phyloP scores from a whole-genome alignment of 2,113 vertebrate genomes.

The Coregonus clupeaformis region DNA sequence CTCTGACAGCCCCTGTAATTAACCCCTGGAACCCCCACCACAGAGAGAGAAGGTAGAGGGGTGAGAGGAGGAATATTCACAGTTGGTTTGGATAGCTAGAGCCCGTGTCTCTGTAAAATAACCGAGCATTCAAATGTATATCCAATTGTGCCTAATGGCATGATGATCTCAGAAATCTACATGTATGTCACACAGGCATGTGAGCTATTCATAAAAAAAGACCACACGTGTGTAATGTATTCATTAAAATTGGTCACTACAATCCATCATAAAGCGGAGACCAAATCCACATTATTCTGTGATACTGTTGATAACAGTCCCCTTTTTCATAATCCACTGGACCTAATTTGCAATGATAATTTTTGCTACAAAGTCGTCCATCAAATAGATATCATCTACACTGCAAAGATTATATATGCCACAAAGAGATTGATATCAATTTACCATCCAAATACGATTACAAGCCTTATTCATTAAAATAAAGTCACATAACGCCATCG shows the following conservation, averaged over 20 bases:
- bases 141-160: too few species aligned
- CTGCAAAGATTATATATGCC: neutral
- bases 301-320: neutral
- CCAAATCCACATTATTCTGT: neutral
- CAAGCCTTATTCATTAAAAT: neutral
- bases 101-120: too few species aligned
- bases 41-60: neutral
- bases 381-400: neutral
- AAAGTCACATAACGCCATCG: conserved; percentile 7
- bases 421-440: neutral
- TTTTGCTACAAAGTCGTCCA: neutral
- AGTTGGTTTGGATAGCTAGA: too few species aligned
- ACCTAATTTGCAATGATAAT: neutral
- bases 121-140: too few species aligned
- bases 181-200: too few species aligned
- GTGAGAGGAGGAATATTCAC: neutral
- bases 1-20: conserved; percentile 13
- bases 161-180: too few species aligned
- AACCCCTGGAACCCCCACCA: neutral
- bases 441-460: conserved; percentile 5
- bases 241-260: too few species aligned
- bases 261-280: too few species aligned
- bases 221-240: neutral
- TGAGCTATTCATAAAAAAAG: neutral
- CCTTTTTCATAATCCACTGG: neutral